These are phyloP conservation scores for Actinostola sp. DNA, from an alignment of 92 coral and sea anemone species.

Conservation along the genomic window DNA sequence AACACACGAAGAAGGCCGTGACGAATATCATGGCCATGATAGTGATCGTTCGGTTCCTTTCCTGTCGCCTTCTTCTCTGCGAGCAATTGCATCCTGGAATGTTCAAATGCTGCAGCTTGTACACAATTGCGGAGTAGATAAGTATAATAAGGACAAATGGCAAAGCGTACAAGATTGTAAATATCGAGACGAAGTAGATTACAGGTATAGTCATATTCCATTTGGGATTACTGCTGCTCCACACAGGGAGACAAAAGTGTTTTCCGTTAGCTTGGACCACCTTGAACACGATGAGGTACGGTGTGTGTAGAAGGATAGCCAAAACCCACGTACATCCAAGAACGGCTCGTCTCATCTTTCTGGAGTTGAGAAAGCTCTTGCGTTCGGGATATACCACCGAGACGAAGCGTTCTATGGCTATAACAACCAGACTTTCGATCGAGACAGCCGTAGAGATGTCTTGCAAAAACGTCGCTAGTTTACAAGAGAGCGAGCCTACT, in stretches of 20 bases:
- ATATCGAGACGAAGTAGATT: slow-evolving; percentile 29
- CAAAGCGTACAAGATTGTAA: slow-evolving; percentile 34
- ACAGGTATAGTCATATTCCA: slow-evolving; percentile 22
- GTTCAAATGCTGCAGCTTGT: slow-evolving; percentile 44
- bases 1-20: slow-evolving; percentile 32
- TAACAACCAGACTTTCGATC: slow-evolving; percentile 36
- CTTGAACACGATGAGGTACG: slow-evolving; percentile 25
- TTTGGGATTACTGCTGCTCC: slow-evolving; percentile 22
- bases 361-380: slow-evolving; percentile 33
- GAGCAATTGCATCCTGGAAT: slow-evolving; percentile 27
- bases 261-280: slow-evolving; percentile 5
- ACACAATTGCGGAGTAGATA: slow-evolving; percentile 39
- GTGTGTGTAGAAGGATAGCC: slow-evolving; percentile 21
- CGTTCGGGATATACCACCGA: slow-evolving; percentile 20
- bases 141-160: slow-evolving; percentile 23
- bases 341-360: slow-evolving; percentile 17
- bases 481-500: slow-evolving; percentile 31
- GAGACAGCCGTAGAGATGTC: slow-evolving; percentile 48
- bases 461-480: slow-evolving; percentile 41
- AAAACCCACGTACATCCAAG: slow-evolving; percentile 15
- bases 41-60: slow-evolving; percentile 42
- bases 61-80: slow-evolving; percentile 33
- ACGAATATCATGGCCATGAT: slow-evolving; percentile 43
- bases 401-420: slow-evolving; percentile 39
- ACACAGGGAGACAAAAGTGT: slow-evolving; percentile 21